These are phyloP conservation scores for Himalopsyche tibetana DNA, from an alignment of 2,888 invertebrate species.

Conservation along the genomic window DNA sequence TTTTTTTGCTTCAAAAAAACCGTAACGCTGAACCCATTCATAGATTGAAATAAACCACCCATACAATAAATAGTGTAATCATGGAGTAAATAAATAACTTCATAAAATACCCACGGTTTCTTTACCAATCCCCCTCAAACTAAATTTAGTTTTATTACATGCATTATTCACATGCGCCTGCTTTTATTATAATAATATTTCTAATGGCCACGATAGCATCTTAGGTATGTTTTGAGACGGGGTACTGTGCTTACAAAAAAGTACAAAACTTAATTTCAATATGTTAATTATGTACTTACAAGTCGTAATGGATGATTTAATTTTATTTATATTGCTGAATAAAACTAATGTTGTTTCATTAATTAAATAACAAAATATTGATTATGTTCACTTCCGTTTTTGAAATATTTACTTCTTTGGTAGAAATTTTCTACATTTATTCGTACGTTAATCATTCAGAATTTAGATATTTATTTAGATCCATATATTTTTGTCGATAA, in stretches of 20 bases:
- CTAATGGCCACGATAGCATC: slow-evolving; percentile 6
- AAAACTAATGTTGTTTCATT: no score
- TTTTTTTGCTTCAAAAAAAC: neutral
- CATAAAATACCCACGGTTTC: neutral
- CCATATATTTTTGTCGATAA: no score
- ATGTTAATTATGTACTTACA: neutral
- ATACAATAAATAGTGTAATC: slow-evolving; percentile 2
- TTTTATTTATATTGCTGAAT: neutral
- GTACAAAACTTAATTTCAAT: neutral
- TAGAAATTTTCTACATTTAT: no score
- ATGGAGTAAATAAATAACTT: neutral
- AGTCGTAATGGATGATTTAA: neutral
- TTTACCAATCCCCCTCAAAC: neutral
- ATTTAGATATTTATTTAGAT: no score
- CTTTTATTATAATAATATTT: neutral
- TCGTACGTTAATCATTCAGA: no score
- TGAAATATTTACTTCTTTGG: no score
- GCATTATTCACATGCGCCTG: neutral
- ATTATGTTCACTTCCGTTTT: no score
- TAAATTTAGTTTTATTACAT: slow-evolving; percentile 11
- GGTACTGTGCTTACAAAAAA: neutral
- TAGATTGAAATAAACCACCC: neutral
- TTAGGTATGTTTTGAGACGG: neutral
- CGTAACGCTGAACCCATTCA: neutral
- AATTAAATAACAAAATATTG: no score